Conservation (phyloP, 2,888 invertebrate species). For the Aphodius sticticus region DNA sequence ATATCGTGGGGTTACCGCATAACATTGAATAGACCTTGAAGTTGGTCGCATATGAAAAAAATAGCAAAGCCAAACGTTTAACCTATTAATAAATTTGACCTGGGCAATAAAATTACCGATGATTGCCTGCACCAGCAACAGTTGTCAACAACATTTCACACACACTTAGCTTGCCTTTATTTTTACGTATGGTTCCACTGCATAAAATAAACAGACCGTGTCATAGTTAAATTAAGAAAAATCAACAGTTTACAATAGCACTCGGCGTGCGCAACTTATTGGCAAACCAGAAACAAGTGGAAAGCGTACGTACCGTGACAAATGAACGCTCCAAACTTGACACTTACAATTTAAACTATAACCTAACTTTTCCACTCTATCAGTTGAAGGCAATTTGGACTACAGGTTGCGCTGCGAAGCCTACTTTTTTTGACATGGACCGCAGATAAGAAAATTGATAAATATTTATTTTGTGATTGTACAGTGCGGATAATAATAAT, state of each 20-base stretch:
- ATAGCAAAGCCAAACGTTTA: not conserved
- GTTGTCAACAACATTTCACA: not conserved
- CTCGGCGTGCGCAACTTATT: not conserved
- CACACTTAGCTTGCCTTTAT: not conserved
- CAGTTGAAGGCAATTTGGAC: not conserved
- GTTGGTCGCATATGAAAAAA: too few relatives aligned
- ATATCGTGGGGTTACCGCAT: too few relatives aligned
- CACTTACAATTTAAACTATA: not conserved
- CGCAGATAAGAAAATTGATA: not conserved
- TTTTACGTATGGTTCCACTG: not conserved
- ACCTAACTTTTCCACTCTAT: not conserved
- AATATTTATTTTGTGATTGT: constrained; percentile 4
- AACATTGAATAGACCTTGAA: too few relatives aligned
- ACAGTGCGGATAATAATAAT: not conserved
- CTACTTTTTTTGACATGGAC: not conserved
- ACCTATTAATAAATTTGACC: not conserved
- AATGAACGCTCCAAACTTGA: constrained; percentile 4
- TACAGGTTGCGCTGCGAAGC: not conserved
- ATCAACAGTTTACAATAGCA: not conserved
- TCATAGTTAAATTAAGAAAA: not conserved
- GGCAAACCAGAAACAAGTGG: not conserved
- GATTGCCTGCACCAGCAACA: not conserved
- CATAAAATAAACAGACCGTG: not conserved
- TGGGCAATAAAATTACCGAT: not conserved
- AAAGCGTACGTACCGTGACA: not conserved